Percentiles rank a stretch among this genome's conserved stretches.
These are phyloP conservation scores for Oncorhynchus clarkii DNA, from an alignment of 2,113 vertebrate genomes.

Conservation along the genomic window DNA sequence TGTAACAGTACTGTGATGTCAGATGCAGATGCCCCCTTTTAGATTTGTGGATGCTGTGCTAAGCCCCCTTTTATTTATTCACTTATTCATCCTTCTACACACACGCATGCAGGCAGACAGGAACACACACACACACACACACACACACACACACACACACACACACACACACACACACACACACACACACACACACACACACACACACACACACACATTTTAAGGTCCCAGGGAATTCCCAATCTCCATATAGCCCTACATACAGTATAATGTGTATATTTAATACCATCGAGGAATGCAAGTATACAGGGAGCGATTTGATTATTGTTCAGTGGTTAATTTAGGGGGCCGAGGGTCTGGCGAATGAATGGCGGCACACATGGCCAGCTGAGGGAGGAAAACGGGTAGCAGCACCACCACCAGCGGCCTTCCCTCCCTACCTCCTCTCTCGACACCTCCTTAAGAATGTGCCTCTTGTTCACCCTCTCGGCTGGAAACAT, in stretches of 20 bases:
- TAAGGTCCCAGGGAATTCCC: background rate
- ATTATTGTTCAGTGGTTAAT: conserved; percentile 4
- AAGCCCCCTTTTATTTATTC: background rate
- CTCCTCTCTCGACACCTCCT: background rate
- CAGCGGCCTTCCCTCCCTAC: no score
- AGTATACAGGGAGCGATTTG: background rate
- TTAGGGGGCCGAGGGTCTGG: background rate
- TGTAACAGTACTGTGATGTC: background rate
- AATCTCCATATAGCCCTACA: background rate
- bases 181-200: no score
- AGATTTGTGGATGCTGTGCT: background rate
- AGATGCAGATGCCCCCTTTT: background rate
- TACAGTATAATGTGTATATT: background rate
- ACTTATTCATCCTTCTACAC: background rate
- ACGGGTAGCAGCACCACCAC: background rate
- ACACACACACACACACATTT: background rate
- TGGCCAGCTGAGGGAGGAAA: background rate
- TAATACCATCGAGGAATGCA: background rate
- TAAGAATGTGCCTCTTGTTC: conserved; percentile 19
- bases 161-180: no score
- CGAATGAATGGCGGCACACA: background rate
- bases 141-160: no score
- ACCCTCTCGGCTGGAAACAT: conserved; percentile 2
- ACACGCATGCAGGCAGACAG: background rate
- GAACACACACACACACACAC: no score